A percentile compares a stretch with the other conserved stretches of the same genome.
Conservation (phyloP, 2,113 vertebrate genomes). For the Benitochromis conjunctus region DNA sequence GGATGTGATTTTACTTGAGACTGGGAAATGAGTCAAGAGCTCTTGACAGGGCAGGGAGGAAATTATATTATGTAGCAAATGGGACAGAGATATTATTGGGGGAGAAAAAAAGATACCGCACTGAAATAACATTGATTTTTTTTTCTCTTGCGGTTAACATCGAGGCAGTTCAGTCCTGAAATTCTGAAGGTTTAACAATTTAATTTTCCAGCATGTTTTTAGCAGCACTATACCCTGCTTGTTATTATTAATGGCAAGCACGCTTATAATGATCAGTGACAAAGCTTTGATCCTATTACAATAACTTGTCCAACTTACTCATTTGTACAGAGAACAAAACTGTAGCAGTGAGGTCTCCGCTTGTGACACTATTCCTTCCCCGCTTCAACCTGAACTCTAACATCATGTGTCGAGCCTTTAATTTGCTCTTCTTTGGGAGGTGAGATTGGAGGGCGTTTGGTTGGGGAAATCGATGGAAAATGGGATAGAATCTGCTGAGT, state of each 20-base stretch:
- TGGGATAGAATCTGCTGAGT: constrained; percentile 69
- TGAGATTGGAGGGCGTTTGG: constrained; percentile 49
- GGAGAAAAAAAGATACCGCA: background rate
- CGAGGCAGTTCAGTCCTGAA: background rate
- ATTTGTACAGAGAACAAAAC: constrained; percentile 26
- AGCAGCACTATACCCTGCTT: background rate
- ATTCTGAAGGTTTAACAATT: constrained; percentile 6
- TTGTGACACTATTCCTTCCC: constrained; percentile 3
- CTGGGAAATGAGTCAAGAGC: constrained; percentile 21
- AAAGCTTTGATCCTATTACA: constrained; percentile 25
- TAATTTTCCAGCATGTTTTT: constrained; percentile 19
- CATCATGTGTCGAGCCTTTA: constrained; percentile 40
- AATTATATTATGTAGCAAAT: constrained; percentile 23
- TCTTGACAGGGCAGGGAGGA: constrained; percentile 9
- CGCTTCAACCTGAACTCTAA: constrained; percentile 27
- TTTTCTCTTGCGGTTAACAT: background rate
- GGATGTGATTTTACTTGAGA: constrained; percentile 31
- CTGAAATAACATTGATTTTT: constrained; percentile 17
- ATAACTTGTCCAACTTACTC: constrained; percentile 23
- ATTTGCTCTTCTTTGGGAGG: constrained; percentile 59
- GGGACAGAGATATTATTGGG: background rate
- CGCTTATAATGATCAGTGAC: background rate
- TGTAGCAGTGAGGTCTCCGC: background rate
- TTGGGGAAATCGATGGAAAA: constrained; percentile 68
- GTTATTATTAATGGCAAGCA: background rate